phyloP scores from a whole-genome alignment of 2,888 invertebrate species.

The Mesoligia furuncula region DNA sequence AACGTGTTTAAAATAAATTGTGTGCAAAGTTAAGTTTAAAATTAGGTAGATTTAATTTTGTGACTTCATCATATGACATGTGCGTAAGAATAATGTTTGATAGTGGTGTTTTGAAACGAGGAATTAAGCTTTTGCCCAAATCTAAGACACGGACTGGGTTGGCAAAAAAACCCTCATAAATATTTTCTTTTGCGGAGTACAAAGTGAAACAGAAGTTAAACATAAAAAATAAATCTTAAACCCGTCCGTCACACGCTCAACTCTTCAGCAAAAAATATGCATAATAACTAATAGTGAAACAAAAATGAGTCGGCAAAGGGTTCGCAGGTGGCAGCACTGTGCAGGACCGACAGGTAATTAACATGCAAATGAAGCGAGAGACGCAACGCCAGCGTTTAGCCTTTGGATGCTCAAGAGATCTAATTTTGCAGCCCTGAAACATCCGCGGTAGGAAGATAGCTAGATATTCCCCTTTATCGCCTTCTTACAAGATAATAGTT shows the following conservation, averaged over 20 bases:
- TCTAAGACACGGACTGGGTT: background rate
- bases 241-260: slow-evolving; percentile 13
- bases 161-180: background rate
- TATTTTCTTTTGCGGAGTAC: background rate
- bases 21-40: background rate
- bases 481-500: slow-evolving; percentile 21
- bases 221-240: slow-evolving; percentile 7
- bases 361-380: slow-evolving; percentile 86
- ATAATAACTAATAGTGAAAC: slow-evolving; percentile 71
- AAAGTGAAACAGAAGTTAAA: slow-evolving; percentile 3
- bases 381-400: slow-evolving; percentile 64
- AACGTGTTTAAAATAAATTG: slow-evolving; percentile 2
- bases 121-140: background rate
- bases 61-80: background rate
- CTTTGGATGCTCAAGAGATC: slow-evolving; percentile 63
- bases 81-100: background rate
- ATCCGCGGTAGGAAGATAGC: slow-evolving; percentile 40
- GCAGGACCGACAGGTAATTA: slow-evolving; percentile 85
- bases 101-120: background rate
- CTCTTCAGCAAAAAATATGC: slow-evolving; percentile 71
- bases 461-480: slow-evolving; percentile 37
- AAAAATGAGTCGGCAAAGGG: slow-evolving; percentile 69
- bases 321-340: slow-evolving; percentile 73
- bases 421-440: slow-evolving; percentile 54
- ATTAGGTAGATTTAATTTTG: background rate